Percentiles rank a stretch among this genome's conserved stretches.
Evolutionary conservation across 1,140 invertebrate genomes (phyloP).

Genomic region (Paraescarpia echinospica): DNA sequence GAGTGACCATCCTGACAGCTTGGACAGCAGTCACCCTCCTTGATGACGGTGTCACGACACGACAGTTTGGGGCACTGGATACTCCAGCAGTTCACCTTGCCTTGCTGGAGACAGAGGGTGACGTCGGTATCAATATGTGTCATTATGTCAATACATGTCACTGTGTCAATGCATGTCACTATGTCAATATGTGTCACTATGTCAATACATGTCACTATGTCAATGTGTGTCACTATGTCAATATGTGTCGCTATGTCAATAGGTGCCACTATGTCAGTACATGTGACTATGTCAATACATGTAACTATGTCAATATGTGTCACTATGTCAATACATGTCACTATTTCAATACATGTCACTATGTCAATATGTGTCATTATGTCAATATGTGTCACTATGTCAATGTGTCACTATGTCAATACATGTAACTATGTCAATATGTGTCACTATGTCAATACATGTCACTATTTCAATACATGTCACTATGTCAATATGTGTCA

Average conservation of each 20-base stretch:
- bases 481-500: background rate
- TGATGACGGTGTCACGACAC: conserved; percentile 65
- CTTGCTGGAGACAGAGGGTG: conserved; percentile 65
- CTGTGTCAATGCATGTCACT: too few species aligned
- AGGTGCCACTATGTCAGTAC: background rate
- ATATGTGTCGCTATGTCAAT: too few species aligned
- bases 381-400: too few species aligned
- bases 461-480: background rate
- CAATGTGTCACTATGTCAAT: background rate
- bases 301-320: background rate
- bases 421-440: too few species aligned
- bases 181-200: too few species aligned
- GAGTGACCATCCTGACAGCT: conserved; percentile 68
- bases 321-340: background rate
- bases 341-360: background rate
- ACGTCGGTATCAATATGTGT: background rate
- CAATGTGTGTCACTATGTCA: too few species aligned
- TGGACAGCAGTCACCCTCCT: conserved; percentile 68
- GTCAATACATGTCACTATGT: background rate
- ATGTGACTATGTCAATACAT: background rate
- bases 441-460: background rate
- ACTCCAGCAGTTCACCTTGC: conserved; percentile 87
- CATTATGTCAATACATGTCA: too few species aligned
- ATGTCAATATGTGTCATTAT: background rate
- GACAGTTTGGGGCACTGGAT: conserved; percentile 76